Base-by-base conservation (phyloP, 2,113 vertebrate species). In the Bos indicus region DNA sequence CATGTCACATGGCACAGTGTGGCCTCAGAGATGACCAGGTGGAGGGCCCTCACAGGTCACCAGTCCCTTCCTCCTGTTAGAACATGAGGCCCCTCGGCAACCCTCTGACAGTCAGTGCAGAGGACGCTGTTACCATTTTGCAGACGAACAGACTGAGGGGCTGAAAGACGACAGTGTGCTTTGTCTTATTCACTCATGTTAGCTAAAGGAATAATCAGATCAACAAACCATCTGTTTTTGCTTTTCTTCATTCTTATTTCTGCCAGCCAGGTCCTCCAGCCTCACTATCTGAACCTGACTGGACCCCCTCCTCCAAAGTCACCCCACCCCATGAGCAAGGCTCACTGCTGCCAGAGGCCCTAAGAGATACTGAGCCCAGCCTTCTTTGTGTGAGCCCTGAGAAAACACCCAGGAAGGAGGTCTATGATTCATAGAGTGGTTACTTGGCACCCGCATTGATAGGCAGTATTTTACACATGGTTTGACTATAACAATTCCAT, bases 1-100 rank as follows among this genome's bases (percentile, higher is more conserved):
- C 14, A 13, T 0, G 7, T 1, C 4, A 11, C 13, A 2, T 57
- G 40, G 33, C 13, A 5, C 52, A 15, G 23, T 7, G 46, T 30
- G 28, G 23, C 46, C n/a, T 62, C 30, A 15, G 16, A 30, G 46
- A 15, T 3, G 25, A 56, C 25, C 40, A 90, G 64, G 28, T 0
- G 19, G 43, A 83, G 62, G 17, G 7, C 4, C 46, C 8, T 2
- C 52, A 46, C 40, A 10, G 28, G 30, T 62, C 40, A 59, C 30
- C 9, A 19, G 5, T 14, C 67, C 14, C 2, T 5, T 2, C 1
- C 30, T 36, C 54, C 26, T 25, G 7, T 17, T 46, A 26, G 6
- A n/a, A 25, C n/a, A 1, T 17, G 7, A 12, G 33, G 25, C 23
- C 14, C 84, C 48, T 84, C 7, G 0, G 62, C 30, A 21, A 14